Percentiles rank a stretch among this genome's conserved stretches.
Evolutionary conservation across 2,888 invertebrate species (phyloP).

Genomic region (Tolmerus cingulatus): DNA sequence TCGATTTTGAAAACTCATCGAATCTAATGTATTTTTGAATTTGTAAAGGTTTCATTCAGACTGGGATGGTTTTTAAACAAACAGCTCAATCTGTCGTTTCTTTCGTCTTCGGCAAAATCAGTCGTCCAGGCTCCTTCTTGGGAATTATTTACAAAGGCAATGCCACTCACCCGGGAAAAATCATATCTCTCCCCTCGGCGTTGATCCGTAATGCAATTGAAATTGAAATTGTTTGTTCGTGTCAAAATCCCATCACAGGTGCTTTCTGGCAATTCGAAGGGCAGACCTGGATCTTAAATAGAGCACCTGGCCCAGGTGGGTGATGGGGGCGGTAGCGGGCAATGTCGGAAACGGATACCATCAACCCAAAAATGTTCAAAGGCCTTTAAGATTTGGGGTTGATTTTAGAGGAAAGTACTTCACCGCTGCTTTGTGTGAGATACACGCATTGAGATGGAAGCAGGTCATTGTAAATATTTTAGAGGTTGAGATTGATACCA

Average conservation of each 20-base stretch:
- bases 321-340: background rate
- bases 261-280: background rate
- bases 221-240: background rate
- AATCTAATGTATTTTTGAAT: background rate
- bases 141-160: background rate
- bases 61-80: background rate
- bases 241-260: background rate
- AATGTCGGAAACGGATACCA: background rate
- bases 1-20: background rate
- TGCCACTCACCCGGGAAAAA: background rate
- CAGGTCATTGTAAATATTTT: background rate
- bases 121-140: background rate
- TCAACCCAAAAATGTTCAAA: background rate
- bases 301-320: background rate
- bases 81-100: background rate
- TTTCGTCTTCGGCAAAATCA: background rate
- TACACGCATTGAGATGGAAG: background rate
- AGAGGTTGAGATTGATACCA: background rate
- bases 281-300: background rate
- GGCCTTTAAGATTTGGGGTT: background rate
- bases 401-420: background rate
- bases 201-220: background rate
- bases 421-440: background rate
- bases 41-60: background rate
- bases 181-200: background rate